A percentile compares a stretch with the other conserved stretches of the same genome.
These are phyloP conservation scores for Tetragonula carbonaria DNA, from an alignment of 2,888 invertebrate species.

Conservation along the genomic window DNA sequence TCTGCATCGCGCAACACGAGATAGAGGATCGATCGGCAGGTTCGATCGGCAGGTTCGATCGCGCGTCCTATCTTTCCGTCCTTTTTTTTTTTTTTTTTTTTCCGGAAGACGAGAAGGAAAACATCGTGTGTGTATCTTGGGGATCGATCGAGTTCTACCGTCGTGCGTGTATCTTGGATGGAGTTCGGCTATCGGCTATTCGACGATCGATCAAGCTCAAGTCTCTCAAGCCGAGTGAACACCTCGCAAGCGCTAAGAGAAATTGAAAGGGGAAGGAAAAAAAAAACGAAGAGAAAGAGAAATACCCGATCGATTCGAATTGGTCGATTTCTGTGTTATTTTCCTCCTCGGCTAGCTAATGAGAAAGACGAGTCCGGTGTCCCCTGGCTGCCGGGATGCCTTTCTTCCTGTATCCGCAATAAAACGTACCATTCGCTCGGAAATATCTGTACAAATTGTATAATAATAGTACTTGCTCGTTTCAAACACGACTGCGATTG, in stretches of 20 bases:
- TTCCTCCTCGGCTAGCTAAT: background rate
- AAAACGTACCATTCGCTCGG: background rate
- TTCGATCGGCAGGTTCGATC: conserved; percentile 21
- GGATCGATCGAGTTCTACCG: background rate
- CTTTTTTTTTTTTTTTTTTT: too few species aligned
- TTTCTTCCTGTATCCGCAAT: background rate
- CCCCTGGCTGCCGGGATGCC: background rate
- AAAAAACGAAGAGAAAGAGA: too few species aligned
- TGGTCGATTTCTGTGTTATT: background rate
- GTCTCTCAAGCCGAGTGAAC: background rate
- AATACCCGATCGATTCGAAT: background rate
- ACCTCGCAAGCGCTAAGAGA: background rate
- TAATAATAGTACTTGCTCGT: background rate
- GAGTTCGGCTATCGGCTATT: background rate
- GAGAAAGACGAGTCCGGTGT: background rate
- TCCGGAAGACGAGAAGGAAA: conserved; percentile 7
- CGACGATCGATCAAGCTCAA: conserved; percentile 2
- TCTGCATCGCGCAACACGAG: conserved; percentile 57
- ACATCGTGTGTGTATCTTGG: background rate
- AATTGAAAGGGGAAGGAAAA: background rate
- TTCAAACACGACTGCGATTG: too few species aligned
- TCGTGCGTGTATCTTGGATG: background rate
- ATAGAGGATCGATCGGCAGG: conserved; percentile 32
- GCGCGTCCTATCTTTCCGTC: conserved; percentile 2
- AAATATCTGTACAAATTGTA: background rate